Conservation (phyloP, 2,797 vertebrate genomes). For the Lepilemur ruficaudatus region DNA sequence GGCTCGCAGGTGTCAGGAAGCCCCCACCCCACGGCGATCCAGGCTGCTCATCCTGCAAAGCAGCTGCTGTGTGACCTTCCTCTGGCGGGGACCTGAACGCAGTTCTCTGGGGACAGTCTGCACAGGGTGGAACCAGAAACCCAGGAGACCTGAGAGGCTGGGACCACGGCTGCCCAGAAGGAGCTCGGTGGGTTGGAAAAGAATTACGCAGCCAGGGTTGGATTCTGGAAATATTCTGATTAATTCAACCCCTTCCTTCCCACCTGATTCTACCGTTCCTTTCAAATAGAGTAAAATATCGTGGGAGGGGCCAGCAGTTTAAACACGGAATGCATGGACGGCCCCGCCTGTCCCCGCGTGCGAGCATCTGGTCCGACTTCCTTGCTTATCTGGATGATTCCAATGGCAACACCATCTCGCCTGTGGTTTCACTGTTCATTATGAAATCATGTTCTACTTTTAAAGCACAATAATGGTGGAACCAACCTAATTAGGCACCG, state of each 20-base stretch:
- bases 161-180: fast-evolving
- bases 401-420: constrained; percentile 62
- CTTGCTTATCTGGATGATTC: constrained; percentile 66
- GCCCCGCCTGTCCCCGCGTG: neutral
- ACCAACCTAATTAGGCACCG: constrained; percentile 61
- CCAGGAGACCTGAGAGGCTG: fast-evolving
- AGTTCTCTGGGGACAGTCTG: neutral
- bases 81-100: neutral
- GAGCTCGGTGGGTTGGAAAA: fast-evolving
- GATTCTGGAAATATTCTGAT: neutral
- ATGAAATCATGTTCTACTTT: constrained; percentile 74
- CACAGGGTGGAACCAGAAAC: neutral
- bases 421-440: constrained; percentile 75
- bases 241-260: neutral
- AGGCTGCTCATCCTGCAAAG: neutral
- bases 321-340: constrained; percentile 41
- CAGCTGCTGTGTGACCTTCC: neutral
- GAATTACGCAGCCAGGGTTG: neutral
- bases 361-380: constrained; percentile 62
- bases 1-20: neutral
- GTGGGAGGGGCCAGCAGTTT: neutral
- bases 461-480: constrained; percentile 61
- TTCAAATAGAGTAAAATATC: neutral
- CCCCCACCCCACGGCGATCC: neutral
- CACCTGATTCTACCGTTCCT: neutral